Evolutionary conservation across 2,888 invertebrate species (phyloP).

Genomic region (Athalia rosae): DNA sequence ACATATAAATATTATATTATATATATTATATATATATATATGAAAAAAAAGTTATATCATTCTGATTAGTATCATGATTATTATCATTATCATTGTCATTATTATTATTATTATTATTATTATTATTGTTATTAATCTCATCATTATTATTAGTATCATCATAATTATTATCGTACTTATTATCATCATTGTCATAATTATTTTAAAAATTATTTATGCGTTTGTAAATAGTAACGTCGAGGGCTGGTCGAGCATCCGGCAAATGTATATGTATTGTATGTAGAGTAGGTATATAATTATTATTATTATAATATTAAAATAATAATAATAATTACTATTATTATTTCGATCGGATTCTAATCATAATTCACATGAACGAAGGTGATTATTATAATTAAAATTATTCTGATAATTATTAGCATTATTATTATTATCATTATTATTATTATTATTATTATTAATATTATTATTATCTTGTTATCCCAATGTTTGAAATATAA

Average conservation of each 20-base stretch:
- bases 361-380: constrained; percentile 54
- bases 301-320: constrained; percentile 54
- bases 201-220: constrained; percentile 72
- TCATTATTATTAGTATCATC: constrained; percentile 71
- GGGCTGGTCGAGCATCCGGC: constrained; percentile 61
- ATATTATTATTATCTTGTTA: constrained; percentile 46
- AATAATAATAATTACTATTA: constrained; percentile 60
- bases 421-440: constrained; percentile 47
- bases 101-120: constrained; percentile 54
- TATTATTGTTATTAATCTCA: constrained; percentile 72
- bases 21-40: constrained; percentile 36
- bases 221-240: constrained; percentile 73
- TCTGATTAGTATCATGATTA: too few species aligned
- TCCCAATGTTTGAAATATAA: constrained; percentile 68
- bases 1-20: constrained; percentile 54
- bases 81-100: constrained; percentile 19
- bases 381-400: constrained; percentile 52
- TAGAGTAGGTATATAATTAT: constrained; percentile 69
- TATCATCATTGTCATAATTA: constrained; percentile 52
- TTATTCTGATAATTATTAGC: constrained; percentile 35
- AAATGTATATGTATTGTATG: constrained; percentile 72
- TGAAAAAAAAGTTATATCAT: constrained; percentile 51
- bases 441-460: constrained; percentile 64
- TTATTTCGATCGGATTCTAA: constrained; percentile 54
- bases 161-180: constrained; percentile 35